Conservation (phyloP, 2,888 invertebrate species). For the Eueremaeus valkanovi region DNA sequence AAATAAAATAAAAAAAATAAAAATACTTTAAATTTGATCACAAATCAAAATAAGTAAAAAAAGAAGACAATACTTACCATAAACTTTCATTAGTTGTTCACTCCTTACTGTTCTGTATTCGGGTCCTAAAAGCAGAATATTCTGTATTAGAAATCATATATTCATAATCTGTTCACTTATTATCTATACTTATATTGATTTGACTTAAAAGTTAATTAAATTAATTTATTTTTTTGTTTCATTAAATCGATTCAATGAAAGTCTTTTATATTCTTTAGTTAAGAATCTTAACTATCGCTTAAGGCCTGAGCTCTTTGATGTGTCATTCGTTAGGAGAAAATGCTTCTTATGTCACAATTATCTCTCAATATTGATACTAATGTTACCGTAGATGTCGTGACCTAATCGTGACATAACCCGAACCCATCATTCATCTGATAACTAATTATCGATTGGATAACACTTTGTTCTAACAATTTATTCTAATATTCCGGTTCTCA, state of each 20-base stretch:
- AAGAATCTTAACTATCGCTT: too few species aligned
- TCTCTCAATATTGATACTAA: slow-evolving; percentile 5
- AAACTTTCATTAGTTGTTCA: slow-evolving; percentile 46
- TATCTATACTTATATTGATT: too few species aligned
- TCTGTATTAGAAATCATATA: too few species aligned
- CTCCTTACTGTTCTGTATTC: slow-evolving; percentile 44
- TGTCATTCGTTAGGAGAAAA: too few species aligned
- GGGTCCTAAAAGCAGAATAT: slow-evolving; percentile 39
- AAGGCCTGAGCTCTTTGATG: too few species aligned
- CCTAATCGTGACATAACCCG: not conserved
- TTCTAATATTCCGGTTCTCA: too few species aligned
- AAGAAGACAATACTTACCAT: slow-evolving; percentile 44
- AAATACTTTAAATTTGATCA: not conserved
- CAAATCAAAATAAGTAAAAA: not conserved
- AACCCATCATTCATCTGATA: slow-evolving; percentile 7
- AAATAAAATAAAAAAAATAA: not conserved
- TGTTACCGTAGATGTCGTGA: too few species aligned
- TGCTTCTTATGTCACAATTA: not conserved
- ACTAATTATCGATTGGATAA: not conserved
- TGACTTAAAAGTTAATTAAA: too few species aligned
- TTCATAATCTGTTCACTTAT: too few species aligned
- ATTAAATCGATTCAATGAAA: too few species aligned
- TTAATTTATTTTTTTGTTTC: too few species aligned
- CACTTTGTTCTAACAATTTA: not conserved
- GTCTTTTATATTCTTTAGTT: too few species aligned